Base-by-base conservation (phyloP, 1,140 invertebrate genomes). In the Trichomalopsis sarcophagae region DNA sequence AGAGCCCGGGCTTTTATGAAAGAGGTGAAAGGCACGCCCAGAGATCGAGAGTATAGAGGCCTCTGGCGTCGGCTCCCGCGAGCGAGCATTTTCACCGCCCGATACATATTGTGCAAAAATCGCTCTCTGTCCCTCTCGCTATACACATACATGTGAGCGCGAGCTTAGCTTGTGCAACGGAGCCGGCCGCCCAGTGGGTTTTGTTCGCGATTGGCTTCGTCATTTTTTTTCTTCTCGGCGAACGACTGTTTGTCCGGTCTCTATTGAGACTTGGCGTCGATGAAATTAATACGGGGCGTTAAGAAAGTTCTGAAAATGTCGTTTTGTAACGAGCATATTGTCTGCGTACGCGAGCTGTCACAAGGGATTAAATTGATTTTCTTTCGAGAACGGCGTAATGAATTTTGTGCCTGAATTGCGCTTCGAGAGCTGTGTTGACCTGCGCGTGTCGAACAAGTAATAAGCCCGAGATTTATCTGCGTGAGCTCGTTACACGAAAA, bases 21-120 rank as follows among this genome's bases (percentile, higher is more conserved):
- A 89, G 86, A 89, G 87, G 89, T 89, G 89, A 89, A 89, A 89
- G 89, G 89, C 88, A 88, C 88, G 87, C 87, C 88, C 81, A 82
- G n/a, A 30, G 33, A 69, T 77, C 81, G 71, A 75, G 68, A 86
- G 84, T 55, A 33, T 81, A 83, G 27, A 76, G 76, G 66, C 84
- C 77, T 78, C 84, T 40, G 1, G 75, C 66, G 36, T 33, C 27
- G 40, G 62, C 79, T 81, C 79, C 77, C 75, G 47, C 14, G 21
- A 75, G 40, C 36, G 21, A 75, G 40, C 36, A 85, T 81, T 85
- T 85, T 79, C 88, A 87, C 81, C 69, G 84, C 77, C 74, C 84
- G 86, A 78, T 81, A 79, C 76, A 71, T 73, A 86, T 86, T 84
- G 75, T 82, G 44, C 79, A 85, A 84, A 84, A 80, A 80, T 80